These are phyloP conservation scores for Oriolus oriolus DNA, from an alignment of 2,113 vertebrate species.

Conservation along the genomic window DNA sequence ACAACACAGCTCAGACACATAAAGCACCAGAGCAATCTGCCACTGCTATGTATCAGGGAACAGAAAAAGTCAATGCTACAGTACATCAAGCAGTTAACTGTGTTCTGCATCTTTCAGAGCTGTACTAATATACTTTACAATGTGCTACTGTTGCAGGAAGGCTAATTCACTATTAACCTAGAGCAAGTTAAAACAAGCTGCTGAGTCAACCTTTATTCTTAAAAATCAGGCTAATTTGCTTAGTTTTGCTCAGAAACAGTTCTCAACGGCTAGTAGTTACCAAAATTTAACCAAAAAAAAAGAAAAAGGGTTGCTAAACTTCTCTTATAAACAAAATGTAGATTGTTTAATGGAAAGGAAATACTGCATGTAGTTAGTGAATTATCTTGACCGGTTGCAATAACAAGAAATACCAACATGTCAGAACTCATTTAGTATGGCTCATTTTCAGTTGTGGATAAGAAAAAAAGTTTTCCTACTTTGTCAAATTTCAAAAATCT, in stretches of 20 bases:
- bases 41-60: background rate
- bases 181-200: background rate
- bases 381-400: background rate
- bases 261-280: background rate
- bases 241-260: background rate
- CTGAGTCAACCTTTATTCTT: background rate
- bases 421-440: background rate
- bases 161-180: background rate
- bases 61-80: background rate
- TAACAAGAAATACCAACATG: background rate
- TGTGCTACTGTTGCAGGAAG: background rate
- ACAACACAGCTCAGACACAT: background rate
- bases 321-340: background rate
- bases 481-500: background rate
- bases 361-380: background rate
- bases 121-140: background rate
- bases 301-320: background rate
- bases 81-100: background rate
- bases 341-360: background rate
- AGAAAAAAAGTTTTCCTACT: background rate
- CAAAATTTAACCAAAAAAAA: background rate
- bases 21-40: background rate
- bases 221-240: background rate
- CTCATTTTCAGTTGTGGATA: background rate
- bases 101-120: background rate